These are phyloP conservation scores for Orthosia gothica DNA, from an alignment of 2,888 invertebrate genomes.

Conservation along the genomic window DNA sequence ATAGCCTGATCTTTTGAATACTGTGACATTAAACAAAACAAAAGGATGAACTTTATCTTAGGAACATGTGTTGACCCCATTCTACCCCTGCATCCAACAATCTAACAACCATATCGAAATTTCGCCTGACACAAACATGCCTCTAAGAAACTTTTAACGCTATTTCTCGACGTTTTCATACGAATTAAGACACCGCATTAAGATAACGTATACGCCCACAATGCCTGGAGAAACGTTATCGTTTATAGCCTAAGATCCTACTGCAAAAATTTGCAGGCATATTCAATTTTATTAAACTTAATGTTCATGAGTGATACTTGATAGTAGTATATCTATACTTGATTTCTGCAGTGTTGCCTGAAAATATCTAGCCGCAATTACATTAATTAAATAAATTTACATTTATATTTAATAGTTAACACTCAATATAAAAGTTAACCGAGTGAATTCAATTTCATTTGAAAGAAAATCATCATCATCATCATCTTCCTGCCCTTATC, in stretches of 20 bases:
- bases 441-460: no score
- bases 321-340: no score
- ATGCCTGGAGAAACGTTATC: slow-evolving; percentile 61
- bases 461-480: no score
- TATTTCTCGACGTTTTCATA: slow-evolving; percentile 55
- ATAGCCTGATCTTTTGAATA: neutral
- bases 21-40: neutral
- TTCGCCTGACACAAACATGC: slow-evolving; percentile 37
- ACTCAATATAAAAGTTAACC: no score
- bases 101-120: slow-evolving; percentile 2
- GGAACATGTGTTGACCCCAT: neutral
- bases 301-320: no score
- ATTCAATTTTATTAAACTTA: no score
- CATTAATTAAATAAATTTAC: no score
- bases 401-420: no score
- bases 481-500: no score
- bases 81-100: neutral
- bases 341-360: no score
- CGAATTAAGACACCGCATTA: slow-evolving; percentile 60
- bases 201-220: slow-evolving; percentile 63
- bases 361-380: no score
- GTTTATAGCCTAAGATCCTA: slow-evolving; percentile 9
- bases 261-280: no score
- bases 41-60: neutral
- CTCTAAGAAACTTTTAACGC: slow-evolving; percentile 51